Evolutionary conservation across 2,113 vertebrate genomes (phyloP).

Genomic region (Planiliza haematocheilus): DNA sequence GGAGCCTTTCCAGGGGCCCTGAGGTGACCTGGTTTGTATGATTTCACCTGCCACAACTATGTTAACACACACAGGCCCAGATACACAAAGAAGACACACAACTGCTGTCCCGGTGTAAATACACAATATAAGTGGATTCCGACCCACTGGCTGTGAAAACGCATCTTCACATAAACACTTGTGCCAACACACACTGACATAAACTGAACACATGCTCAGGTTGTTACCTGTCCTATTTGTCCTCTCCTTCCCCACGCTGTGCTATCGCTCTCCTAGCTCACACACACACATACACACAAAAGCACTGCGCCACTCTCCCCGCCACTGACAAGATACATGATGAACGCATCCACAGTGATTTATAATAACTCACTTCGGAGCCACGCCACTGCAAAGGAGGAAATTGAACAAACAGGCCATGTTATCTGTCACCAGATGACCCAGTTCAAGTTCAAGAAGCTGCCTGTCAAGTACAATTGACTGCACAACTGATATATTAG

Average conservation of each 20-base stretch:
- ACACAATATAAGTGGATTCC: background rate
- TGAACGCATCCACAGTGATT: constrained; percentile 79
- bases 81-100: background rate
- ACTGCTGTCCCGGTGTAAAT: constrained; percentile 4
- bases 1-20: constrained; percentile 6
- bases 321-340: constrained; percentile 81
- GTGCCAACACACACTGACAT: constrained; percentile 16
- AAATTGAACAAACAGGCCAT: constrained; percentile 83
- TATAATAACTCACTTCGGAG: constrained; percentile 80
- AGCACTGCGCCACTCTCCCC: constrained; percentile 32
- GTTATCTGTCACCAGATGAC: constrained; percentile 84
- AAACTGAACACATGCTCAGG: constrained; percentile 35
- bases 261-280: background rate
- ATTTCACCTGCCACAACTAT: background rate
- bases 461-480: constrained; percentile 83
- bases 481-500: constrained; percentile 85
- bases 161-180: background rate
- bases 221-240: constrained; percentile 57
- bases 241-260: constrained; percentile 43
- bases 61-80: background rate
- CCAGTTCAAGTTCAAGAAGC: constrained; percentile 86
- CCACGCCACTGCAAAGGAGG: constrained; percentile 74
- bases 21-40: constrained; percentile 12
- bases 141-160: background rate
- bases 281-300: constrained; percentile 11